Evolutionary conservation across 2,888 invertebrate species (phyloP).

Genomic region (Tachina fera): DNA sequence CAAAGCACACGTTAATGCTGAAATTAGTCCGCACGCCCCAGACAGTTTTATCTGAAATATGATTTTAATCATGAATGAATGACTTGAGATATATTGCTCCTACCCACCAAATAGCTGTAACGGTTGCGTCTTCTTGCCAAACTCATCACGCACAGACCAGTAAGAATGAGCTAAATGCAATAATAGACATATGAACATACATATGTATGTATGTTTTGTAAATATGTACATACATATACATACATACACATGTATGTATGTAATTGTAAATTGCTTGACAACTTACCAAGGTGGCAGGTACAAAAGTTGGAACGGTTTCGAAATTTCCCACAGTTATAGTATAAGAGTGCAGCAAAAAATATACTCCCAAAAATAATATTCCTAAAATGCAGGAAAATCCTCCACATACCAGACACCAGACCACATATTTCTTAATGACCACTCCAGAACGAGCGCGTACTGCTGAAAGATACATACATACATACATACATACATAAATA

Average conservation of each 20-base stretch:
- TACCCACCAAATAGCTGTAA: constrained; percentile 93
- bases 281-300: constrained; percentile 94
- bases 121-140: constrained; percentile 92
- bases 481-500: too few species aligned
- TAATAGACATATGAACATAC: too few species aligned
- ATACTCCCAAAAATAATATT: constrained; percentile 89
- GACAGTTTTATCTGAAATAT: constrained; percentile 91
- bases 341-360: constrained; percentile 89
- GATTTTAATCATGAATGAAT: not conserved
- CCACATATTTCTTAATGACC: constrained; percentile 88
- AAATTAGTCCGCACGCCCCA: constrained; percentile 93
- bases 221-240: too few species aligned
- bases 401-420: constrained; percentile 90
- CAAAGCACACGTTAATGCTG: constrained; percentile 93
- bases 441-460: constrained; percentile 82
- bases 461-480: constrained; percentile 72
- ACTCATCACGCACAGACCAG: constrained; percentile 93
- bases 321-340: constrained; percentile 90
- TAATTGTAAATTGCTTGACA: not conserved
- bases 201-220: too few species aligned
- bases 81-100: not conserved
- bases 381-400: constrained; percentile 89
- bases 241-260: too few species aligned
- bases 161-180: constrained; percentile 88
- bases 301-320: constrained; percentile 97